Percentiles rank a stretch among this genome's conserved stretches.
phyloP scores from a whole-genome alignment of 1,140 invertebrate genomes.

The Penaeus vannamei region DNA sequence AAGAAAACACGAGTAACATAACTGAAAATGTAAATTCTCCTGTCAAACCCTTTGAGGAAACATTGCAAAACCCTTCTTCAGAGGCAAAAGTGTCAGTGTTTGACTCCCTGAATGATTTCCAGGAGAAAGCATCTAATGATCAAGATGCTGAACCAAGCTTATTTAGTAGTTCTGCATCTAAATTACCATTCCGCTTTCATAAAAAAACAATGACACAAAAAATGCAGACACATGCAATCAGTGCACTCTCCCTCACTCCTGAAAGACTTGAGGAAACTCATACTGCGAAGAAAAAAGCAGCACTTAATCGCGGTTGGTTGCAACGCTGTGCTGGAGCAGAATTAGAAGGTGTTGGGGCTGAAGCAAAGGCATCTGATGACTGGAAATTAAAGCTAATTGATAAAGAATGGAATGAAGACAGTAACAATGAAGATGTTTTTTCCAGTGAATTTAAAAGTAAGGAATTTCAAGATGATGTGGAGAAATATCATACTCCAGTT shows the following conservation, averaged over 20 bases:
- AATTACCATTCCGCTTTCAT: no score
- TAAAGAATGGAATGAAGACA: slow-evolving; percentile 34
- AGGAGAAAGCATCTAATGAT: no score
- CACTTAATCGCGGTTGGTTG: slow-evolving; percentile 49
- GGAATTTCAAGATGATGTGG: not conserved
- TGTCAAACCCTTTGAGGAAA: no score
- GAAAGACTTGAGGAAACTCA: not conserved
- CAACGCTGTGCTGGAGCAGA: slow-evolving; percentile 39
- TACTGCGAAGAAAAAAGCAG: slow-evolving; percentile 18
- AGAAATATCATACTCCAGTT: not conserved
- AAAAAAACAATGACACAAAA: no score
- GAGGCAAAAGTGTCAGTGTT: not conserved
- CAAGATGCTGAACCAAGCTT: no score
- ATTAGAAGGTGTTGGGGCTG: not conserved
- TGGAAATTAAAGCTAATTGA: slow-evolving; percentile 58
- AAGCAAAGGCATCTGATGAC: slow-evolving; percentile 8
- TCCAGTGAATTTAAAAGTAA: not conserved
- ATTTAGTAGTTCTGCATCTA: no score
- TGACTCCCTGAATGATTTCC: no score
- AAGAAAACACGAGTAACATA: no score
- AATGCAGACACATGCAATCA: not conserved
- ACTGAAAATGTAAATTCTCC: no score
- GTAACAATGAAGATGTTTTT: not conserved
- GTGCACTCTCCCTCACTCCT: slow-evolving; percentile 17
- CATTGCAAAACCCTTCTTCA: not conserved